A percentile compares a stretch with the other conserved stretches of the same genome.
Evolutionary conservation across 2,797 vertebrate genomes (phyloP).

Genomic region (Triplophysa yarkandensis): DNA sequence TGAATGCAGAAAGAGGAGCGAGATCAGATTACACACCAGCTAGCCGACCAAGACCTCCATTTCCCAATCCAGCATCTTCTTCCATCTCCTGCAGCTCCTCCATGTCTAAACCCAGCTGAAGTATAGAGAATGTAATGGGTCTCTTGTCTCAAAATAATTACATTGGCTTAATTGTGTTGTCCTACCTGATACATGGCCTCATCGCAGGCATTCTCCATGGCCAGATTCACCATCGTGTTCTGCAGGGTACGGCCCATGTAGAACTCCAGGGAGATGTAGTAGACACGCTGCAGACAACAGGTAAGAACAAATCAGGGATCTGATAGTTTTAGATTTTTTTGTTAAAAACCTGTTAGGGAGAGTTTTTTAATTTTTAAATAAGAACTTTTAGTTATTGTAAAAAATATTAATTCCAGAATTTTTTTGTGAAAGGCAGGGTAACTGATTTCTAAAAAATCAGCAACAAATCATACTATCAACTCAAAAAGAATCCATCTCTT

Average conservation of each 20-base stretch:
- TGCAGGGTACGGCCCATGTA: conserved; percentile 99
- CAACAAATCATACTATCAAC: too few relatives aligned
- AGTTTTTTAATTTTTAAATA: too few relatives aligned
- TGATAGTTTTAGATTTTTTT: too few relatives aligned
- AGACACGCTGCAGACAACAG: conserved; percentile 82
- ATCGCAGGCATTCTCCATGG: conserved; percentile 92
- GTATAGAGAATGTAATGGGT: conserved; percentile 40
- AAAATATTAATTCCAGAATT: too few relatives aligned
- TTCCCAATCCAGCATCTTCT: conserved; percentile 96
- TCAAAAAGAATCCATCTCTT: too few relatives aligned
- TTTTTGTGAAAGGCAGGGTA: too few relatives aligned
- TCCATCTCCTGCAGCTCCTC: conserved; percentile 97
- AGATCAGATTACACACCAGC: conserved; percentile 80
- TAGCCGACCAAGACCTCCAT: conserved; percentile 93
- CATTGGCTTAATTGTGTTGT: not conserved
- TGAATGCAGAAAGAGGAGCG: not conserved
- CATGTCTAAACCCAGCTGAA: conserved; percentile 92
- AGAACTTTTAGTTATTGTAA: too few relatives aligned
- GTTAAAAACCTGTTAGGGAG: too few relatives aligned
- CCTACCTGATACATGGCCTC: conserved; percentile 95
- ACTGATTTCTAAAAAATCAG: too few relatives aligned
- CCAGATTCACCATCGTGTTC: conserved; percentile 99
- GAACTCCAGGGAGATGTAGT: conserved; percentile 97
- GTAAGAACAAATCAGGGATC: conserved; percentile 12
- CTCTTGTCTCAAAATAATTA: not conserved